Base-by-base conservation (phyloP, 2,888 invertebrate genomes). In the Agonopterix heracliana region DNA sequence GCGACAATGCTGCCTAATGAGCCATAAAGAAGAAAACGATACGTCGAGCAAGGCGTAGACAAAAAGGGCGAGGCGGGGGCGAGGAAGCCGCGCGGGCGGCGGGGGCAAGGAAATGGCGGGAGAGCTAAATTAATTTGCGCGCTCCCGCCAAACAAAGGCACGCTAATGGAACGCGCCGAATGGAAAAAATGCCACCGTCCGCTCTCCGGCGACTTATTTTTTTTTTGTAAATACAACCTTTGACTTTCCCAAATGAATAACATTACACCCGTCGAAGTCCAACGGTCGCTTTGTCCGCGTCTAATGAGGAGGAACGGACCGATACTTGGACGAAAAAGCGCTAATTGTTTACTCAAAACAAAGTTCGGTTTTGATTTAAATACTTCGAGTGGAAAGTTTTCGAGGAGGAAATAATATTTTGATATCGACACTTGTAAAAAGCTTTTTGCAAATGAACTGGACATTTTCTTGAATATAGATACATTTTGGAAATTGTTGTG, bases 171-270 rank as follows among this genome's bases (percentile, higher is more conserved):
- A 88, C 86, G 85, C 87, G 87, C 81, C 87, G 87, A 88, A 88
- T 87, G 84, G 88, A 88, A 86, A 88, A 88, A 88, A 88, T 88
- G 88, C 88, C 88, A 87, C 87, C 88, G 88, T 86, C 86, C 88
- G 85, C 84, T 86, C 85, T 84, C 79, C 71, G 79, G 75, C 76
- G 84, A 82, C 85, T 84, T 82, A 79, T 80, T 79, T 83, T 79
- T 26, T 69, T 84, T 83, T 76, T 74, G 79, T 74, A 81, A 85
- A 85, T 79, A 85, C 82, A 86, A 86, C 88, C 88, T 88, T 87
- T 88, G 88, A 86, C 87, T 86, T 81, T 81, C 78, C 74, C 79
- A 78, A 87, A 86, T 84, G 86, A 87, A 87, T 87, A 86, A 85
- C 86, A 84, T 86, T 84, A 86, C 85, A 84, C 80, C 78, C 80